Evolutionary conservation across 2,113 vertebrate genomes (phyloP).

Genomic region (Podarcis cretensis): DNA sequence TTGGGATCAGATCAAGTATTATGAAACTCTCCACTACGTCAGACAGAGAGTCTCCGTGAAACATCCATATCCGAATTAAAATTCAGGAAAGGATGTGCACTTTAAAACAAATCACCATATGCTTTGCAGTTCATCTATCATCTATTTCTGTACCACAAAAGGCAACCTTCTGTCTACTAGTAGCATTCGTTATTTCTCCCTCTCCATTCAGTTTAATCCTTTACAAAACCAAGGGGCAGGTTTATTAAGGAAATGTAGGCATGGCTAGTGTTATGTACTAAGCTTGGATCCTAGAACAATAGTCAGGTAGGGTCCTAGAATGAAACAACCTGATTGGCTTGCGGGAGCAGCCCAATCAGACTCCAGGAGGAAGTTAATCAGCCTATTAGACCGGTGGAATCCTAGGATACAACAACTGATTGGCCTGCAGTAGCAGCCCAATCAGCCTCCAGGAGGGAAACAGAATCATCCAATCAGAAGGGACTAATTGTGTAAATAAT

Average conservation of each 20-base stretch:
- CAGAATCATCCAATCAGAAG: no score
- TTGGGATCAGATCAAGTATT: conserved; percentile 34
- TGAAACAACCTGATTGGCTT: no score
- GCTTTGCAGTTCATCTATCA: conserved; percentile 59
- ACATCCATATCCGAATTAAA: conserved; percentile 32
- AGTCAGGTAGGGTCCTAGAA: no score
- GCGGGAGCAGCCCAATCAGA: no score
- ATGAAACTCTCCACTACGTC: conserved; percentile 34
- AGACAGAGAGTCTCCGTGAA: conserved; percentile 43
- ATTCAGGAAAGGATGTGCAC: conserved; percentile 22
- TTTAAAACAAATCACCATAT: conserved; percentile 59
- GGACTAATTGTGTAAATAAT: no score
- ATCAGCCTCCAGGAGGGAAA: no score
- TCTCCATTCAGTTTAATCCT: conserved; percentile 15
- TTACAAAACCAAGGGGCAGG: no score
- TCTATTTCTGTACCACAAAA: conserved; percentile 49
- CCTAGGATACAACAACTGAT: no score
- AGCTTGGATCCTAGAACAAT: no score
- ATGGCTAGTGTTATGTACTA: background rate
- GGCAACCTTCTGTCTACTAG: conserved; percentile 47
- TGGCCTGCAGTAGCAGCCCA: no score
- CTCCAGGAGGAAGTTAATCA: no score
- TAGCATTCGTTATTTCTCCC: conserved; percentile 46
- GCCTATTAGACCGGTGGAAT: no score
- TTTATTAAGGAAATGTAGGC: background rate